These are phyloP conservation scores for Chaetodon trifasciatus DNA, from an alignment of 2,797 vertebrate genomes.

Conservation along the genomic window DNA sequence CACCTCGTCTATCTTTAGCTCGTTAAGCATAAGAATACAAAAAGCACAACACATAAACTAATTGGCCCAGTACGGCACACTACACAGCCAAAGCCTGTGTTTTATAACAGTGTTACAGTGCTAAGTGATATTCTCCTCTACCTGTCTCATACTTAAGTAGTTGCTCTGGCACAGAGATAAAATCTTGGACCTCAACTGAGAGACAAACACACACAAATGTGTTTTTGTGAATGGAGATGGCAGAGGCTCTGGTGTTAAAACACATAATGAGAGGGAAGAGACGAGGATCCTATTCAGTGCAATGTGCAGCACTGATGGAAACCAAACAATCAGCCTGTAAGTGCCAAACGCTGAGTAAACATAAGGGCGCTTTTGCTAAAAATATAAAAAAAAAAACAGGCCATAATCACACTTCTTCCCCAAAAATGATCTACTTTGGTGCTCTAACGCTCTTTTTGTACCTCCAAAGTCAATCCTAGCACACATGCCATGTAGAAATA, in stretches of 20 bases:
- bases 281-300: slow-evolving; percentile 22
- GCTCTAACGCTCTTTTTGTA: too few species aligned
- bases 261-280: slow-evolving; percentile 32
- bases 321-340: slow-evolving; percentile 57
- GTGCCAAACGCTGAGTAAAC: slow-evolving; percentile 62
- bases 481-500: not conserved
- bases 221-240: slow-evolving; percentile 22
- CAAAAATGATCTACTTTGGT: too few species aligned
- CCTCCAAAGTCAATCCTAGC: too few species aligned
- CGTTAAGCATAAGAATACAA: not conserved
- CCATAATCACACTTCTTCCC: too few species aligned
- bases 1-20: not conserved
- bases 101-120: not conserved
- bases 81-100: not conserved
- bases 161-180: slow-evolving; percentile 21
- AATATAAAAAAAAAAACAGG: too few species aligned
- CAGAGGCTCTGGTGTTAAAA: slow-evolving; percentile 18
- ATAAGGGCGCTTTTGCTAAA: slow-evolving; percentile 17
- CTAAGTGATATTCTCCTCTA: slow-evolving; percentile 15
- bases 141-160: slow-evolving; percentile 16
- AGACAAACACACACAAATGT: slow-evolving; percentile 18
- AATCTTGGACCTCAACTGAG: not conserved
- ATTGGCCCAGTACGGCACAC: not conserved
- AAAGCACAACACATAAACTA: slow-evolving; percentile 8
- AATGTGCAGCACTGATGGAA: slow-evolving; percentile 29